Evolutionary conservation across 2,797 vertebrate genomes (phyloP).

Genomic region (Crocidura indochinensis): DNA sequence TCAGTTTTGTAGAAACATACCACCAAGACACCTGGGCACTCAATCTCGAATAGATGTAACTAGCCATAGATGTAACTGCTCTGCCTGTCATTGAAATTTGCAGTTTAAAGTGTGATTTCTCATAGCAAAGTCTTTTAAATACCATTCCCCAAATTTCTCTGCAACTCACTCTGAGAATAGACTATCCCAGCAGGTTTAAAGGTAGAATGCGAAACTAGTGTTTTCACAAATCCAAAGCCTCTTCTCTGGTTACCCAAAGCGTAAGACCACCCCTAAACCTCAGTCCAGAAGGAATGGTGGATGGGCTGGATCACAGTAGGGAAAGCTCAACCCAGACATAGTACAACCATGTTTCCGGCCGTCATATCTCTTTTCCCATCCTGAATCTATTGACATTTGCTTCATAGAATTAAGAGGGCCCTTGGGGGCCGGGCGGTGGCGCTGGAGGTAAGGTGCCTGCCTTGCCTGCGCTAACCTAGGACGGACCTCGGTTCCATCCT

Average conservation of each 20-base stretch:
- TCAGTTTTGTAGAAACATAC: background rate
- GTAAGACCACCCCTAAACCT: background rate
- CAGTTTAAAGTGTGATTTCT: background rate
- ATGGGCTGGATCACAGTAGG: too few relatives aligned
- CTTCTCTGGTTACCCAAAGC: background rate
- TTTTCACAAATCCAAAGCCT: background rate
- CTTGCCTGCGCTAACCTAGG: too few relatives aligned
- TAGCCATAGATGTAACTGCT: accelerated
- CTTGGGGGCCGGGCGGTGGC: background rate
- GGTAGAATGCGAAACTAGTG: background rate
- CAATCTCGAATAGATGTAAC: background rate
- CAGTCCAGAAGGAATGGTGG: background rate
- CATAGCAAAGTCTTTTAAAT: background rate
- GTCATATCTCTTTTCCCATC: background rate
- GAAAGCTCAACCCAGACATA: accelerated
- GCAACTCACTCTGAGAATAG: background rate
- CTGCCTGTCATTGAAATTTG: background rate
- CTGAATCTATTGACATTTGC: background rate
- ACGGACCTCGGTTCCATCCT: too few relatives aligned
- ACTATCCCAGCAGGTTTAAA: background rate
- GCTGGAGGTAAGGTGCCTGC: too few relatives aligned
- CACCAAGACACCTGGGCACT: background rate
- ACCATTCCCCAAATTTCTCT: background rate
- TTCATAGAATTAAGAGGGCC: background rate
- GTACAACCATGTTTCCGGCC: background rate